Evolutionary conservation across 1,140 invertebrate species (phyloP).

Genomic region (Schmidtea mediterranea): DNA sequence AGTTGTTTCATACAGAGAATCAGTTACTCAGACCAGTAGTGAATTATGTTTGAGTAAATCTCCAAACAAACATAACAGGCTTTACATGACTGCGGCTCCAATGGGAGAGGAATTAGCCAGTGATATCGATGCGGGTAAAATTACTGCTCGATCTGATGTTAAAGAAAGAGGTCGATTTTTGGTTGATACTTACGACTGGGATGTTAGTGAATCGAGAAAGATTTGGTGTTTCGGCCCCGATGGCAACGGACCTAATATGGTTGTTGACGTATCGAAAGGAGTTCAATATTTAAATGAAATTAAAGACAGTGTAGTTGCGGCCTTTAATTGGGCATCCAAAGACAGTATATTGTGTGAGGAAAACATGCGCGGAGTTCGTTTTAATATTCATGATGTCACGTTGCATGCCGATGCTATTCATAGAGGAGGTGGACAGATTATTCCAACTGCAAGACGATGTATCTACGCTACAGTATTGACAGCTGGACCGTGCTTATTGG

Average conservation of each 20-base stretch:
- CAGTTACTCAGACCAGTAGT: conserved; percentile 45
- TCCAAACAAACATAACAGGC: conserved; percentile 96
- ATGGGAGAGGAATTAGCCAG: conserved; percentile 85
- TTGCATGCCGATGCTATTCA: conserved; percentile 98
- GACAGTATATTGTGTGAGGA: conserved; percentile 74
- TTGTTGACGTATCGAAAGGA: conserved; percentile 92
- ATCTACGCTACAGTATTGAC: conserved; percentile 81
- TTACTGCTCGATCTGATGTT: conserved; percentile 80
- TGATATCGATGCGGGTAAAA: conserved; percentile 78
- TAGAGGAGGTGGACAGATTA: conserved; percentile 98
- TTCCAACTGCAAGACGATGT: conserved; percentile 86
- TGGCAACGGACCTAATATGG: conserved; percentile 79
- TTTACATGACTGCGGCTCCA: conserved; percentile 85
- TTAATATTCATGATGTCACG: conserved; percentile 96
- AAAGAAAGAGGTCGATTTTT: conserved; percentile 75
- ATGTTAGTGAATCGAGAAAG: conserved; percentile 87
- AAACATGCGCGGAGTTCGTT: conserved; percentile 77
- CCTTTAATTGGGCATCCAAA: conserved; percentile 98
- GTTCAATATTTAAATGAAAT: conserved; percentile 89
- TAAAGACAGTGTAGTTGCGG: conserved; percentile 71
- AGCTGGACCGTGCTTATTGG: conserved; percentile 67
- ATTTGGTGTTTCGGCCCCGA: conserved; percentile 99
- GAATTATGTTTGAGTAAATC: conserved; percentile 59
- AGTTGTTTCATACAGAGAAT: conserved; percentile 93
- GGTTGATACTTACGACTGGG: conserved; percentile 78